Base-by-base conservation (phyloP, 64 coral and sea anemone species). In the Astreopora myriophthalma region DNA sequence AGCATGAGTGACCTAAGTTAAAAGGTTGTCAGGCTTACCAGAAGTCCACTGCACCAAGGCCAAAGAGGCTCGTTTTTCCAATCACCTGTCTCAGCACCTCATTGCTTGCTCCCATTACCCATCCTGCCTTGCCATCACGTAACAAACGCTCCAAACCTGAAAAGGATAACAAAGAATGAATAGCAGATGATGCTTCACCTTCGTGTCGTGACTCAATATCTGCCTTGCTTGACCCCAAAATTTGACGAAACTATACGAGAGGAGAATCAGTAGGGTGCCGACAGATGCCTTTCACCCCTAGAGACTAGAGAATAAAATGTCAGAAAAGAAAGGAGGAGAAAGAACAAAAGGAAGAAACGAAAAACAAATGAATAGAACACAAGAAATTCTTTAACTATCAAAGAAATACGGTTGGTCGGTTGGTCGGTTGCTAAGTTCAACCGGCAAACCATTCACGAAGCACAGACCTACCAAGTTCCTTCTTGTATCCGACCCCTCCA, bases 101-200 rank as follows among this genome's bases (percentile, higher is more conserved):
- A 19, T 94, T 94, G 40, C 83, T 94, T 1, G 86, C 70, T 20
- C 85, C 92, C 92, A 94, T 94, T 28, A 88, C 31, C 86, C 92
- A 94, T n/a, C 92, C 92, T 19, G 92, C 92, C 69, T 80, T 89
- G 19, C 92, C 85, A 40, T 94, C 92, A 22, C 92, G 86, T 32
- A 94, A 22, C 34, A 94, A 66, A 22, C 92, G 76, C 68, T 94
- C 92, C 6, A 94, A 27, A 63, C 92, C 92, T 94, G 25, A 32
- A 74, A 32, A 22, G 85, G 23, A 64, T 64, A 3, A 64, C 34
- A 25, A 74, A n/a, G 11, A 46, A n/a, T n/a, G n/a, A n/a, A n/a
- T n/a, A n/a, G n/a, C n/a, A n/a, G n/a, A n/a, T n/a, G n/a, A n/a
- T n/a, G n/a, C n/a, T n/a, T n/a, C n/a, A n/a, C n/a, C n/a, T n/a